Conservation (phyloP, 2,113 vertebrate genomes). For the Tretioscincus oriximinensis region DNA sequence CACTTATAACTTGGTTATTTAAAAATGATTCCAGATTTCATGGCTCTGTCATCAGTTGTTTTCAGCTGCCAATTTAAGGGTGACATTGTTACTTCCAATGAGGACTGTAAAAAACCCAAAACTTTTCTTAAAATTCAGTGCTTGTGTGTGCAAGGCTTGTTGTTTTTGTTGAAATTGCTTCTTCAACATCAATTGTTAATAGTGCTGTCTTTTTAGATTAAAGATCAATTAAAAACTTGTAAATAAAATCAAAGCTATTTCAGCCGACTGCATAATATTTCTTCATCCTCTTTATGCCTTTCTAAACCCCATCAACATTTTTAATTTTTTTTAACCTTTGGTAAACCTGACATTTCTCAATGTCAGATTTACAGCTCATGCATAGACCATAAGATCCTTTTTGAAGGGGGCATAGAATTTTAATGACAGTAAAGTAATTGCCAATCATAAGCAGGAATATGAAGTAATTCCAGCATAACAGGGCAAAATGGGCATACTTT, state of each 20-base stretch:
- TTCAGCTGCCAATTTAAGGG: conserved; percentile 31
- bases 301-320: background rate
- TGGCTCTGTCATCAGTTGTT: background rate
- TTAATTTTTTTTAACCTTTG: background rate
- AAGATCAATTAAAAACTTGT: background rate
- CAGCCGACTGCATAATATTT: background rate
- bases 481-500: too few relatives aligned
- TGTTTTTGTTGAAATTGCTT: background rate
- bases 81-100: conserved; percentile 9
- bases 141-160: background rate
- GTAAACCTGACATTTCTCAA: too few relatives aligned
- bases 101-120: background rate
- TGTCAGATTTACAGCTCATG: background rate
- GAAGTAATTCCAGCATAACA: too few relatives aligned
- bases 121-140: too few relatives aligned
- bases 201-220: background rate
- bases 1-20: conserved; percentile 31
- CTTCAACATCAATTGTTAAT: background rate
- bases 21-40: conserved; percentile 28
- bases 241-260: background rate
- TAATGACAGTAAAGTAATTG: too few relatives aligned
- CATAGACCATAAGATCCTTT: background rate
- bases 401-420: too few relatives aligned
- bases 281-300: background rate
- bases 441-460: too few relatives aligned